A percentile compares a stretch with the other conserved stretches of the same genome.
These are phyloP conservation scores for Syngnathus floridae DNA, from an alignment of 2,113 vertebrate genomes.

Conservation along the genomic window DNA sequence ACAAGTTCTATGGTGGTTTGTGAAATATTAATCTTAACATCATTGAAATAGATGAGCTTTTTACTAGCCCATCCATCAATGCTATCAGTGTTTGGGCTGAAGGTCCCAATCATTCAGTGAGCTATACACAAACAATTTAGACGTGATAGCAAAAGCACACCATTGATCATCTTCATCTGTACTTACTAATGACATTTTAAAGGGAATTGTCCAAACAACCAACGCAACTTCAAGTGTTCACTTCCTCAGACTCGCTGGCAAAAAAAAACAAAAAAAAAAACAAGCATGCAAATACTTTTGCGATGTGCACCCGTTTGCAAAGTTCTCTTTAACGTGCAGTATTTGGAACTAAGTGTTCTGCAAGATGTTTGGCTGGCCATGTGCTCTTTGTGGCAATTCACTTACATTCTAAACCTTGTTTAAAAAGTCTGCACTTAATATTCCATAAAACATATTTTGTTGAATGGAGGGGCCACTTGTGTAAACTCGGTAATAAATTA, in stretches of 20 bases:
- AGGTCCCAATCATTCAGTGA: constrained; percentile 32
- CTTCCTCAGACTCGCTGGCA: background rate
- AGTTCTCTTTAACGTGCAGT: constrained; percentile 14
- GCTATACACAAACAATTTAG: constrained; percentile 30
- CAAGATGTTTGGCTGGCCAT: constrained; percentile 45
- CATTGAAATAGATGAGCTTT: constrained; percentile 46
- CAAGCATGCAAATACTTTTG: background rate
- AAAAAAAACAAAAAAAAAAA: background rate
- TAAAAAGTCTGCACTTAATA: constrained; percentile 32
- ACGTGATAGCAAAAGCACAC: constrained; percentile 10
- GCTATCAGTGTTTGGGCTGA: constrained; percentile 24
- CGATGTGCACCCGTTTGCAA: background rate
- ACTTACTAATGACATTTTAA: background rate
- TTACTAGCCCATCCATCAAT: constrained; percentile 60
- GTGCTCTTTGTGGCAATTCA: constrained; percentile 41
- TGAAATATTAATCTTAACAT: constrained; percentile 42
- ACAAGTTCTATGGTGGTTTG: constrained; percentile 44
- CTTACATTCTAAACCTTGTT: constrained; percentile 43
- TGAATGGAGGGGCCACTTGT: constrained; percentile 15
- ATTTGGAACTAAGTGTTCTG: constrained; percentile 46
- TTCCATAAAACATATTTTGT: constrained; percentile 23
- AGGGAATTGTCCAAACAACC: background rate
- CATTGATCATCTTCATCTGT: background rate
- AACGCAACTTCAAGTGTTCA: background rate
- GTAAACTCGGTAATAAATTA: constrained; percentile 43